A percentile compares a stretch with the other conserved stretches of the same genome.
These are phyloP conservation scores for Automeris io DNA, from an alignment of 2,888 invertebrate genomes.

Conservation along the genomic window DNA sequence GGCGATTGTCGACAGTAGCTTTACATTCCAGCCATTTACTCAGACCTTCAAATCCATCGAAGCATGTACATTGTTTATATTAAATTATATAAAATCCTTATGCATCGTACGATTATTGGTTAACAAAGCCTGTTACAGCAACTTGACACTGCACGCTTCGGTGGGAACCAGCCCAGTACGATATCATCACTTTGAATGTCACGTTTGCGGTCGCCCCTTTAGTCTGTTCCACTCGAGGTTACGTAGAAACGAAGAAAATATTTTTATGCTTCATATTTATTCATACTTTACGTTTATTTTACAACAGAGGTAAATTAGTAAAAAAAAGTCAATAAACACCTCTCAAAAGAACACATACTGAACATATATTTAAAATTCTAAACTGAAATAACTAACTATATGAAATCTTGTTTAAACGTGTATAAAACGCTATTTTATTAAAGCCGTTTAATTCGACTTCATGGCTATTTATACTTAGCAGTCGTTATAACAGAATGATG, in stretches of 20 bases:
- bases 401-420: too few species aligned
- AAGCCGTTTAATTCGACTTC: too few species aligned
- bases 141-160: conserved; percentile 15
- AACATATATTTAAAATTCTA: too few species aligned
- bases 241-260: not conserved
- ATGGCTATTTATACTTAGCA: too few species aligned
- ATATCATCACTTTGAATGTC: conserved; percentile 13
- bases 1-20: too few species aligned
- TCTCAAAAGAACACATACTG: too few species aligned
- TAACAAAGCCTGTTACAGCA: conserved; percentile 16
- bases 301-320: too few species aligned
- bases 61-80: not conserved
- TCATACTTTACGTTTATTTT: too few species aligned
- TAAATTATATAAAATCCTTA: not conserved
- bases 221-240: conserved; percentile 6
- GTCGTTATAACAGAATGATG: too few species aligned
- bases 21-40: not conserved
- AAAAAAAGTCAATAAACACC: too few species aligned
- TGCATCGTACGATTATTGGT: conserved; percentile 7
- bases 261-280: not conserved
- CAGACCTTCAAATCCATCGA: not conserved
- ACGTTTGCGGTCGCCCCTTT: conserved; percentile 5
- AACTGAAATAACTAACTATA: too few species aligned
- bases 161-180: conserved; percentile 7
- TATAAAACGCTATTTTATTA: too few species aligned